Evolutionary conservation across 2,888 invertebrate species (phyloP), one percentile per base, ranked within the genome.

Genomic region (Orthonevra nobilis): DNA sequence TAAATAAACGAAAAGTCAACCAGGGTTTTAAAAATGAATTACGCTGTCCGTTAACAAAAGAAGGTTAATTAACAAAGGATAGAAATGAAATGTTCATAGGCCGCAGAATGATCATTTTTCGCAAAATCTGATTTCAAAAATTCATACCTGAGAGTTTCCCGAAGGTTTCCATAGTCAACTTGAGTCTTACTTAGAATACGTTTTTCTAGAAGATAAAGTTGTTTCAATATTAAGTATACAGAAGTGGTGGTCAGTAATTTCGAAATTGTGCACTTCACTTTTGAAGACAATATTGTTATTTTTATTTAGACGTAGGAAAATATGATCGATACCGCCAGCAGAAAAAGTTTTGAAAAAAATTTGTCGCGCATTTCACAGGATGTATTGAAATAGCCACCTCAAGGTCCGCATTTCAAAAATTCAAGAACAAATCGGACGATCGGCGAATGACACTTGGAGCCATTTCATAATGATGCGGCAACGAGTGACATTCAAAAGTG

Each of bases 311-410:
- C 44, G 26, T 1, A 10, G 12, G 26, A 44, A 44, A 26, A 44
- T 44, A 20, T 44, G 44, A 6, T 23, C 44, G 14, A 44, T 42
- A 10, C 42, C 20, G 23, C n/a, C n/a, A n/a, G n/a, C n/a, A n/a
- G n/a, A n/a, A n/a, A n/a, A n/a, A n/a, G n/a, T n/a, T n/a, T n/a
- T n/a, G n/a, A n/a, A n/a, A n/a, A n/a, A n/a, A n/a, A n/a, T n/a
- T n/a, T n/a, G n/a, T n/a, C n/a, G n/a, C n/a, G n/a, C n/a, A n/a
- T n/a, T n/a, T n/a, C n/a, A n/a, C n/a, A n/a, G n/a, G n/a, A n/a
- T n/a, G n/a, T n/a, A n/a, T n/a, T n/a, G n/a, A n/a, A n/a, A n/a
- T n/a, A n/a, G n/a, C n/a, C n/a, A n/a, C n/a, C n/a, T n/a, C n/a
- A n/a, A n/a, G n/a, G n/a, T n/a, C n/a, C n/a, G n/a, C n/a, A n/a